Base-by-base conservation (phyloP, 2,113 vertebrate genomes). In the Catagonus wagneri region DNA sequence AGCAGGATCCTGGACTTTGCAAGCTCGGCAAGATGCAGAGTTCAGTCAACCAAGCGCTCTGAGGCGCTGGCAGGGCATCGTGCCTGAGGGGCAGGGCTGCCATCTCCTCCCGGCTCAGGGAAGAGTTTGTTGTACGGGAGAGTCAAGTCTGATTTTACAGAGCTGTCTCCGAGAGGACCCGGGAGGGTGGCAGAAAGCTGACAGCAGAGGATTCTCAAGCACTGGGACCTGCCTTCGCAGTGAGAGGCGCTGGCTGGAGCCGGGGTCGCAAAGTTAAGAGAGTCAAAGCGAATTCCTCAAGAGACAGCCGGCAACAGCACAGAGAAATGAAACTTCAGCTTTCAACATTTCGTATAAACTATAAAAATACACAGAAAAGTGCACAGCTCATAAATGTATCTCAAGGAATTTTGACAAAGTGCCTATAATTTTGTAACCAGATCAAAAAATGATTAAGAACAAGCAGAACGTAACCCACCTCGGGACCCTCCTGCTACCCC, bases 11-110 rank as follows among this genome's bases (percentile, higher is more conserved):
- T 61, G 32, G 76, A 95, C 93, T 97, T 92, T 97, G 97, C 97
- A 96, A 97, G 89, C 95, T 96, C 89, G 34, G 97, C 96, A 97
- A 95, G 89, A 97, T 97, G 94, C 90, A 97, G 93, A 12, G 56
- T 97, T 98, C 96, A 97, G 97, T 98, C 96, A 98, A 80, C 85
- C 97, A 75, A 94, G 93, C 90, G 83, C 85, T 96, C 94, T 17
- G 52, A 95, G 86, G 94, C 69, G 60, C 50, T 78, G 89, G 89
- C 92, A 76, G 69, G 50, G 32, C 78, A 71, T 65, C n/a, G 6
- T 0, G 97, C 97, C 97, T 89, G 91, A 89, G 78, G 97, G 91
- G 17, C 83, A 94, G 79, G 83, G 22, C 78, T 83, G 90, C 93
- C 36, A 44, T 95, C 72, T 96, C 75, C 80, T 92, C 85, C 74